Base-by-base conservation (phyloP, 2,888 invertebrate genomes). In the Pristionchus fissidentatus region DNA sequence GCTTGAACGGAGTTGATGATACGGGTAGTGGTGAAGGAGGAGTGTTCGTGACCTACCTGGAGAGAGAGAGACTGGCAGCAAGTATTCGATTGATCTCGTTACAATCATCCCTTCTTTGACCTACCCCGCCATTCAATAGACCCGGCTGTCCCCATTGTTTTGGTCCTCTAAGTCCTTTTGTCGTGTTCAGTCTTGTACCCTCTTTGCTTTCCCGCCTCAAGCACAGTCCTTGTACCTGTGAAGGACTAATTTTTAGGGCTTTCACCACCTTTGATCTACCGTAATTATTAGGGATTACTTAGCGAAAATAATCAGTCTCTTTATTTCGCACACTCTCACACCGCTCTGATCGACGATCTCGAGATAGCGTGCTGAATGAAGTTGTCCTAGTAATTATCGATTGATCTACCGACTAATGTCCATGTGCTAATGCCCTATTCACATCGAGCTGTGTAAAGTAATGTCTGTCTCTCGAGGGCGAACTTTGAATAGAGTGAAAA, bases 71-170 rank as follows among this genome's bases (percentile, higher is more conserved):
- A n/a, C n/a, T n/a, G n/a, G n/a, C n/a, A n/a, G n/a, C n/a, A n/a
- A n/a, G n/a, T n/a, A n/a, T 38, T 70, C 70, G 43, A 70, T 70
- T 70, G 41, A 70, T 70, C 70, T 70, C 41, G 70, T 70, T 70
- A 70, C 43, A 70, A 26, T 15, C 62, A 60, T 26, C 32, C 62
- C 22, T 26, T 41, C 70, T 70, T 70, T 70, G 70, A 41, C 70
- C 70, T 70, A 70, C 70, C 70, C n/a, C 19, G 57, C 19, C n/a
- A 19, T n/a, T 66, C 29, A 66, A 66, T 66, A 66, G 66, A 66
- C 70, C n/a, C 70, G 41, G 38, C 43, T 41, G 26, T 1, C 19
- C 43, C 70, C 26, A 70, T 70, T 70, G 70, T 70, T 70, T 70
- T 70, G 32, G n/a, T 22, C 43, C 41, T 70, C 41, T 70, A n/a